Conservation (phyloP, 2,888 invertebrate genomes). For the Cyclophora albipunctata region DNA sequence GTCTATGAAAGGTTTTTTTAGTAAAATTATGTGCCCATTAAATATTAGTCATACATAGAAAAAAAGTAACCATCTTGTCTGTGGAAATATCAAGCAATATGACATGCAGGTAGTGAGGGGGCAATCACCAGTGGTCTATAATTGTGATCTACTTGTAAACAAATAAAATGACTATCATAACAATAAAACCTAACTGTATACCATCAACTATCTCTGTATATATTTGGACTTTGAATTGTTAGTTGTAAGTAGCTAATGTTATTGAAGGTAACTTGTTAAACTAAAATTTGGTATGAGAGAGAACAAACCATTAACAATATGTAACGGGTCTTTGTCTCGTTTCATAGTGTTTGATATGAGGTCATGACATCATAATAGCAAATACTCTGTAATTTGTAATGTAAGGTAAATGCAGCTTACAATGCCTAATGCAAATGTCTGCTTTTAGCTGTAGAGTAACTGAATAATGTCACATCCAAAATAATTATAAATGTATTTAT, state of each 20-base stretch:
- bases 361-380: constrained; percentile 21
- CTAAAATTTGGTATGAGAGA: constrained; percentile 15
- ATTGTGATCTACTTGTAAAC: not conserved
- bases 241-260: constrained; percentile 66
- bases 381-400: constrained; percentile 14
- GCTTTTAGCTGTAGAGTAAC: constrained; percentile 1
- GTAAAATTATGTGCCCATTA: constrained; percentile 1
- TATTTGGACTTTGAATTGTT: constrained; percentile 58
- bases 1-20: not conserved
- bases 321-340: constrained; percentile 8
- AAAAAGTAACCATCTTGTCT: not conserved
- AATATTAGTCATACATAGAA: constrained; percentile 1
- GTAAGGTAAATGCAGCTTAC: constrained; percentile 21
- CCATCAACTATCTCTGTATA: constrained; percentile 54
- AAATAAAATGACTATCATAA: too few species aligned
- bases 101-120: too few species aligned
- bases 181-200: constrained; percentile 7
- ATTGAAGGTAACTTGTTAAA: constrained; percentile 7
- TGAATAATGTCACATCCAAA: not conserved
- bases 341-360: constrained; percentile 11
- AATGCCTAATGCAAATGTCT: constrained; percentile 21
- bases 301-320: constrained; percentile 19
- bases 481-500: too few species aligned
- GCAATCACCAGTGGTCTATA: constrained; percentile 16
- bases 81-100: constrained; percentile 1